A percentile compares a stretch with the other conserved stretches of the same genome.
These are phyloP conservation scores for Sericinus montela DNA, from an alignment of 2,888 invertebrate species.

Conservation along the genomic window DNA sequence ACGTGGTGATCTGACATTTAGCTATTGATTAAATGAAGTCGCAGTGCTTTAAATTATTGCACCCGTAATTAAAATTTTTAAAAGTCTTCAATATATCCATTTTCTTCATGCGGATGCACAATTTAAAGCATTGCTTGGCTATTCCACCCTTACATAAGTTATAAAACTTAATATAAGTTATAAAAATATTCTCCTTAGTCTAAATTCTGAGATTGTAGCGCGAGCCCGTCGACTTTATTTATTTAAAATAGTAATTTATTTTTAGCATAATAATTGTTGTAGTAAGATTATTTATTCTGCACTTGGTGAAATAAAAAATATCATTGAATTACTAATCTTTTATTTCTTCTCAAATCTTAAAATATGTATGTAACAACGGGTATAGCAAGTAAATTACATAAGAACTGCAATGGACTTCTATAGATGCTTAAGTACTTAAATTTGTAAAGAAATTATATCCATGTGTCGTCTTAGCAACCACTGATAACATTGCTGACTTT, in stretches of 20 bases:
- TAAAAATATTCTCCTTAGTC: constrained; percentile 17
- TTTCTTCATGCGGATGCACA: constrained; percentile 33
- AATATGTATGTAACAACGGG: too few species aligned
- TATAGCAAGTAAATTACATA: too few species aligned
- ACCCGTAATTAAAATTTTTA: constrained; percentile 37
- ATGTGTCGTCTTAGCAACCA: too few species aligned
- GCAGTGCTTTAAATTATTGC: constrained; percentile 62
- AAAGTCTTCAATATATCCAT: constrained; percentile 27
- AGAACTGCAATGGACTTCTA: too few species aligned
- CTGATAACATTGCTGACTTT: too few species aligned
- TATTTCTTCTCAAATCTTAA: not conserved
- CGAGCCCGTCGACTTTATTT: constrained; percentile 76
- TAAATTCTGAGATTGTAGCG: constrained; percentile 51
- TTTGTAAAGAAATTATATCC: too few species aligned
- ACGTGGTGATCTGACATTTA: constrained; percentile 75
- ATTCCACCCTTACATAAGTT: constrained; percentile 2
- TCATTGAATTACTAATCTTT: not conserved
- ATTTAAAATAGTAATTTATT: constrained; percentile 53
- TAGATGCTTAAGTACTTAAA: too few species aligned
- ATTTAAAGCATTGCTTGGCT: constrained; percentile 50
- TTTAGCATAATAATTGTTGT: constrained; percentile 50
- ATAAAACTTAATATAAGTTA: too few species aligned
- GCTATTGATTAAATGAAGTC: constrained; percentile 40
- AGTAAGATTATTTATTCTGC: constrained; percentile 73
- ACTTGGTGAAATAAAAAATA: constrained; percentile 48